Percentiles rank a stretch among this genome's conserved stretches.
Evolutionary conservation across 2,113 vertebrate species (phyloP).

Genomic region (Cephalopholis sonnerati): DNA sequence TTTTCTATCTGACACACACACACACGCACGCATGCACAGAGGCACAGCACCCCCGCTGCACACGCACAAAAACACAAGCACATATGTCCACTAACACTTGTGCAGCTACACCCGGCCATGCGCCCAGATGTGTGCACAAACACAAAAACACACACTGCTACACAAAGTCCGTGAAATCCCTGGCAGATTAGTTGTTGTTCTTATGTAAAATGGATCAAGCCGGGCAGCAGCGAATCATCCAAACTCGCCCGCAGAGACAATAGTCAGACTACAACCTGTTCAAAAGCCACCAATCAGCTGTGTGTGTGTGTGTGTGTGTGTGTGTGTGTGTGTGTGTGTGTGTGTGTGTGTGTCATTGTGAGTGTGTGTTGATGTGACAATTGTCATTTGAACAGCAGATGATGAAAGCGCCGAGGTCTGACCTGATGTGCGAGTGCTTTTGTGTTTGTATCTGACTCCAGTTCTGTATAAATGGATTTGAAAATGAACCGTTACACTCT

Average conservation of each 20-base stretch:
- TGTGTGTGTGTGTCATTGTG: slow-evolving; percentile 14
- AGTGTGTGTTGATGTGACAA: slow-evolving; percentile 4
- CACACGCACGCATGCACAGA: slow-evolving; percentile 35
- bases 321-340: slow-evolving; percentile 12
- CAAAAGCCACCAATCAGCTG: slow-evolving; percentile 56
- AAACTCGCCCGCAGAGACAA: slow-evolving; percentile 41
- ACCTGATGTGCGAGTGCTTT: slow-evolving; percentile 25
- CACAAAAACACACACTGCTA: slow-evolving; percentile 41
- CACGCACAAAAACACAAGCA: slow-evolving; percentile 32
- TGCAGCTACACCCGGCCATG: slow-evolving; percentile 17
- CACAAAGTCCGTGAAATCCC: slow-evolving; percentile 68
- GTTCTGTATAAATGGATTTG: slow-evolving; percentile 49
- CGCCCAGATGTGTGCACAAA: slow-evolving; percentile 53
- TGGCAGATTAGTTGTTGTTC: slow-evolving; percentile 79
- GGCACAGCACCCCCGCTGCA: slow-evolving; percentile 7
- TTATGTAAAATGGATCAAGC: slow-evolving; percentile 82
- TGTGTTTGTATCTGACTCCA: slow-evolving; percentile 22
- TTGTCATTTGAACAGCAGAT: slow-evolving; percentile 37
- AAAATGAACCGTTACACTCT: slow-evolving; percentile 4
- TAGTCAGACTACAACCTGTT: slow-evolving; percentile 56
- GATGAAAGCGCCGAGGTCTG: slow-evolving; percentile 31
- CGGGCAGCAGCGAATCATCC: slow-evolving; percentile 61
- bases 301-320: slow-evolving; percentile 13
- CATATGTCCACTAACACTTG: slow-evolving; percentile 67
- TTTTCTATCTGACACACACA: slow-evolving; percentile 59